These are phyloP conservation scores for Zeuzera pyrina DNA, from an alignment of 2,888 invertebrate species.

Conservation along the genomic window DNA sequence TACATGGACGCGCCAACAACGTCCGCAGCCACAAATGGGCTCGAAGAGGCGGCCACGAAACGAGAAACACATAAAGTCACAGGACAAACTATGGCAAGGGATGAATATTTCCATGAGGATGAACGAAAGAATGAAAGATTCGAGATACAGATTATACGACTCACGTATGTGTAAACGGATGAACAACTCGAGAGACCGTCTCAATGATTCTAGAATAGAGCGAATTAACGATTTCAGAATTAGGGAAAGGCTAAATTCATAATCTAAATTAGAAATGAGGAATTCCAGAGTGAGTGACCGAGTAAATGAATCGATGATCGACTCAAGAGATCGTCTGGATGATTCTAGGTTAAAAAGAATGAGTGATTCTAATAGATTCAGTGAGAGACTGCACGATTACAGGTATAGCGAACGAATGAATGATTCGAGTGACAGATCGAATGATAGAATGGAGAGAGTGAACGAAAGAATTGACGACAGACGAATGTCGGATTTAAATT, in stretches of 20 bases:
- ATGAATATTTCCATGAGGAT: constrained; percentile 29
- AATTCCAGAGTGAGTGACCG: constrained; percentile 1
- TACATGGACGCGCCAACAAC: constrained; percentile 54
- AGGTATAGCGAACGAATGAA: constrained; percentile 14
- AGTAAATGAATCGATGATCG: constrained; percentile 2
- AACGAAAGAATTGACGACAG: constrained; percentile 31
- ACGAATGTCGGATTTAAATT: constrained; percentile 44
- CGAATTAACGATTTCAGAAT: constrained; percentile 6
- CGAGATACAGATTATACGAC: constrained; percentile 1
- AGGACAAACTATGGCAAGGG: constrained; percentile 41
- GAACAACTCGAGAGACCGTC: constrained; percentile 8
- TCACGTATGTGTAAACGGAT: constrained; percentile 26
- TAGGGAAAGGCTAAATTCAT: constrained; percentile 3
- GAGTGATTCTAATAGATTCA: constrained; percentile 11
- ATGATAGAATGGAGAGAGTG: constrained; percentile 13
- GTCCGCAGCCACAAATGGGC: constrained; percentile 57
- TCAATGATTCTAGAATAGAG: constrained; percentile 10
- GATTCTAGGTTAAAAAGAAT: constrained; percentile 14
- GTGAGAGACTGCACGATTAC: constrained; percentile 18
- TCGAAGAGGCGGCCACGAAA: constrained; percentile 52
- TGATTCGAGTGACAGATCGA: constrained; percentile 14
- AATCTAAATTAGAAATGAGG: too few species aligned
- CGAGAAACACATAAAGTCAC: constrained; percentile 43
- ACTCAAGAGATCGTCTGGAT: constrained; percentile 20
- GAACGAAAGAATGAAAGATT: constrained; percentile 30